Conservation (phyloP, 2,797 vertebrate genomes). For the Poliocrania exsul region DNA sequence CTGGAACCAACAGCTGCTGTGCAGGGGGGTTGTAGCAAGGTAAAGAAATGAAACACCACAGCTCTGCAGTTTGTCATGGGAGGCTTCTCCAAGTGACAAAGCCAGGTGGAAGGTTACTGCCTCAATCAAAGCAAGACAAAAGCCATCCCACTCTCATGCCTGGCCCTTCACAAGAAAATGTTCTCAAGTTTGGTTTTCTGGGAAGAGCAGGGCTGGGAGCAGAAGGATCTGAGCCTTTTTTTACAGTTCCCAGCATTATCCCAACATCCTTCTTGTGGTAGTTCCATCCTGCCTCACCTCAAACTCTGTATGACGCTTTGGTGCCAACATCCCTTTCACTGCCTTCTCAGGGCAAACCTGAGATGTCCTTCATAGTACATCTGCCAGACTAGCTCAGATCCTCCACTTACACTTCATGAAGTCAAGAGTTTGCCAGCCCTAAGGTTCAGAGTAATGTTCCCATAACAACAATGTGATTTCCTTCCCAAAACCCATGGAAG, state of each 20-base stretch:
- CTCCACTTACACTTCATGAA: not conserved
- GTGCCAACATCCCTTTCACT: not conserved
- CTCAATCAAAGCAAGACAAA: not conserved
- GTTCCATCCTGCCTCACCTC: not conserved
- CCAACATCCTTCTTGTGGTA: not conserved
- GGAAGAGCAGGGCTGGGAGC: not conserved
- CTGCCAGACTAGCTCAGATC: not conserved
- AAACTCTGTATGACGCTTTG: not conserved
- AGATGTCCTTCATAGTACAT: not conserved
- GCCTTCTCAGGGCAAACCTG: not conserved
- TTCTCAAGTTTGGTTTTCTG: not conserved
- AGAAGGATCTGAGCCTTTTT: not conserved
- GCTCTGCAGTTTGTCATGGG: not conserved
- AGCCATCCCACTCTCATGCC: not conserved
- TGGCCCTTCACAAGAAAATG: not conserved
- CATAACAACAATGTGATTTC: conserved; percentile 38
- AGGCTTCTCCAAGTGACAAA: not conserved
- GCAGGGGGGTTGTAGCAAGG: not conserved
- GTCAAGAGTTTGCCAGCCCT: conserved; percentile 6
- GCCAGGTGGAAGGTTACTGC: not conserved
- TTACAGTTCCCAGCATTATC: not conserved
- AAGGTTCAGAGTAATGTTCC: conserved; percentile 20
- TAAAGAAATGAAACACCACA: not conserved
- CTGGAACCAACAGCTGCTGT: not conserved
- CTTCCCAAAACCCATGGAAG: conserved; percentile 37